Evolutionary conservation across 2,113 vertebrate genomes (phyloP), one percentile per base, ranked within the genome.

Genomic region (Apodemus sylvaticus): DNA sequence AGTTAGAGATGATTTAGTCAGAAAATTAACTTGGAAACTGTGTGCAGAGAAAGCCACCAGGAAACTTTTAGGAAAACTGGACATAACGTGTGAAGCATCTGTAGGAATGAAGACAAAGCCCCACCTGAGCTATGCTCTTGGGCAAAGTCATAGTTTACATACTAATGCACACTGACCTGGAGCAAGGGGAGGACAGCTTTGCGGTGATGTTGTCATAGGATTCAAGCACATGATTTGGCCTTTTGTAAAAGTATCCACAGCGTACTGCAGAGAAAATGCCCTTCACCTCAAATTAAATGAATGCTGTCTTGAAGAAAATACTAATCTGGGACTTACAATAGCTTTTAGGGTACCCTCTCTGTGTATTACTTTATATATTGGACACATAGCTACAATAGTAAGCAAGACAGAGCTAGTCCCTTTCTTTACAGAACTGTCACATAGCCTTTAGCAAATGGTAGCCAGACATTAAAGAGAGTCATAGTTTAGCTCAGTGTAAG

Each of bases 1-100:
- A 24, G 68, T 79, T 92, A 34, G 70, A 58, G 82, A 39, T 78
- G 89, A 91, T 96, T 93, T 71, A 90, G 85, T 93, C 39, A 71
- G 70, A 91, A 93, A 74, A 60, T 94, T 53, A n/a, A 87, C 51
- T 58, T 76, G 64, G 29, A 70, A 24, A 55, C 34, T 48, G 64
- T 45, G 34, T 89, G 58, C 71, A 92, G 45, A 92, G 76, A 88
- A 60, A 74, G 42, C 79, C 68, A 42, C 48, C 45, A 12, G 64
- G 64, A 94, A 83, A 39, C 78, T 81, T 51, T 89, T 76, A 48
- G 20, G 83, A n/a, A 85, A 94, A 71, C 89, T 48, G 58, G 82
- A 34, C 76, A 17, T 48, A 31, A 17, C 11, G 3, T n/a, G 36
- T 73, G 83, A 20, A n/a, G 20, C 60, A 71, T 82, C 48, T 82